Base-by-base conservation (phyloP, 1,140 invertebrate genomes). In the Thaumatotibia leucotreta region DNA sequence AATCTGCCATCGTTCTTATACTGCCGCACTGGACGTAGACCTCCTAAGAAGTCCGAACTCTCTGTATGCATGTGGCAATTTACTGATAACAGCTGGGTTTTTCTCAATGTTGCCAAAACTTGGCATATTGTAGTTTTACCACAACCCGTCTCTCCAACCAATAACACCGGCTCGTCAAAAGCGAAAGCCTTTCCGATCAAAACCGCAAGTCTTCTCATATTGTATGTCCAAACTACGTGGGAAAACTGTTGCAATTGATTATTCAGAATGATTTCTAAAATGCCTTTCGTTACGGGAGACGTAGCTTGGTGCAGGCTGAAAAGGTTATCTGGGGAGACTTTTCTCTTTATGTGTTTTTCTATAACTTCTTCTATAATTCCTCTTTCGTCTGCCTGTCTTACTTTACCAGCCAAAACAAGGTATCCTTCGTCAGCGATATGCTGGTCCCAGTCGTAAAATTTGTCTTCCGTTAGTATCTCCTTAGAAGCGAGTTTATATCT, bases 1-100 rank as follows among this genome's bases (percentile, higher is more conserved):
- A 99, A 88, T 86, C 94, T 84, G 64, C 92, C 90, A 27, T 93
- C 88, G 11, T 92, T 82, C 54, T 82, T 89, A 58, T 93, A 93
- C 64, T 96, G 93, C 58, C 98, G 92, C 1, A 98, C 96, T 2
- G 99, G 99, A 73, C 99, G 92, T 2, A 99, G 89, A 49, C 98
- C 97, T 58, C 99, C 99, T 8, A 99, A 92, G 82, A 99, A 99
- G 91, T 99, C 99, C 0, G 98, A 95, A 76, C 98, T 97, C 89
- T 99, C 99, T 1, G 98, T 99, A 83, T 99, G 97, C 95, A 99
- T 98, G 82, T 99, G 99, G 92, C 99, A 99, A 91, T 99, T 99
- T 0, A 99, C 94, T 29, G 95, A 94, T 54, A 95, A 92, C 20
- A 99, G 89, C 54, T 93, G 87, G 65, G 94, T 93, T 0, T 91